These are phyloP conservation scores for Antheraea pernyi DNA, from an alignment of 1,140 invertebrate species.

Conservation along the genomic window DNA sequence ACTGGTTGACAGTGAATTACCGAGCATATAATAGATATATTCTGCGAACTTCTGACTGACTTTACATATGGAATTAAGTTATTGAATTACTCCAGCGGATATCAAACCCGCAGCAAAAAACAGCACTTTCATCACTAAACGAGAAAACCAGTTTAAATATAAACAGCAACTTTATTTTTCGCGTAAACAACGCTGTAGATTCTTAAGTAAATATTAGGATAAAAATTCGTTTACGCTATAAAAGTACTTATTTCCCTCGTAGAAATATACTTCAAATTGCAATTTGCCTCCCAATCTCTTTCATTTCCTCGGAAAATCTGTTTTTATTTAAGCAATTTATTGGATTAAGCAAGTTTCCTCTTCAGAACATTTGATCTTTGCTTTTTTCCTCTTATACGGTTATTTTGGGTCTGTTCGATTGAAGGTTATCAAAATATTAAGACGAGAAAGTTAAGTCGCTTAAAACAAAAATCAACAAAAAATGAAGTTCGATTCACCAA, in stretches of 20 bases:
- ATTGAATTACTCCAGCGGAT: not conserved
- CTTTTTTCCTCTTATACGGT: not conserved
- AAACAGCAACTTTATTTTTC: not conserved
- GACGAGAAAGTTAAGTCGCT: no score
- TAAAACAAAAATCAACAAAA: no score
- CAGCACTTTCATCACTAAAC: not conserved
- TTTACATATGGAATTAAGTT: not conserved
- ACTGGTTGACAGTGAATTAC: no score
- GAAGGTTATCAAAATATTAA: not conserved
- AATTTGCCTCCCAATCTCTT: not conserved
- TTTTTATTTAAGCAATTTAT: slow-evolving; percentile 4
- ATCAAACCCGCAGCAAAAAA: not conserved
- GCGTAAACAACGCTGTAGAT: not conserved
- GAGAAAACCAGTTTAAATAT: not conserved
- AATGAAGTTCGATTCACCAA: no score
- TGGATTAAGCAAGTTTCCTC: slow-evolving; percentile 1
- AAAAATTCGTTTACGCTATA: slow-evolving; percentile 1
- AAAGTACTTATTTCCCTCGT: not conserved
- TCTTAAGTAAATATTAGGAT: slow-evolving; percentile 3
- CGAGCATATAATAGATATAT: no score
- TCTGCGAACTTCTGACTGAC: no score
- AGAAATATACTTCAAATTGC: slow-evolving; percentile 1
- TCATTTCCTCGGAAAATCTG: slow-evolving; percentile 2
- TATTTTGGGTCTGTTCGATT: not conserved
- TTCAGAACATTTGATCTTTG: not conserved